phyloP scores from a whole-genome alignment of 1,140 invertebrate genomes.

The Drosophila parvula region DNA sequence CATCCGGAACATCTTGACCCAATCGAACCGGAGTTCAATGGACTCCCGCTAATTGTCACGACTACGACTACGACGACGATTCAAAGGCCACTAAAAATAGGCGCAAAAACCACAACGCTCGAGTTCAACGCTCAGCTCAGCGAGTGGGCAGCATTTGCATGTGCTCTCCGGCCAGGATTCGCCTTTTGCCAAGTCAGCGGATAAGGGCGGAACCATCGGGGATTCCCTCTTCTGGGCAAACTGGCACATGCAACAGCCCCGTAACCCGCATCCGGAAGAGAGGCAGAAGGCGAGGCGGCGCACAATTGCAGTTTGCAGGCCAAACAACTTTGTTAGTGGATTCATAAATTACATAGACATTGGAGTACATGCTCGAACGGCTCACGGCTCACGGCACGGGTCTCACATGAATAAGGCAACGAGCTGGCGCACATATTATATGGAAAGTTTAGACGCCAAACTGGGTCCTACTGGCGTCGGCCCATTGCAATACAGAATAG shows the following conservation, averaged over 20 bases:
- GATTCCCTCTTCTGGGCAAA: constrained; percentile 20
- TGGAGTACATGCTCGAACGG: constrained; percentile 29
- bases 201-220: constrained; percentile 12
- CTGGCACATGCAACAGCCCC: constrained; percentile 73
- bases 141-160: constrained; percentile 52
- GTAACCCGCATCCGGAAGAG: neutral
- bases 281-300: constrained; percentile 1
- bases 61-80: neutral
- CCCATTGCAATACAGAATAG: constrained; percentile 18
- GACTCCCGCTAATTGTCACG: constrained; percentile 69
- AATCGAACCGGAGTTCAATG: constrained; percentile 70
- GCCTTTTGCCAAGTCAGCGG: constrained; percentile 43
- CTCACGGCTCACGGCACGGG: constrained; percentile 10
- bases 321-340: constrained; percentile 61
- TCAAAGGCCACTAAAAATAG: constrained; percentile 49
- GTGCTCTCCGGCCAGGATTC: constrained; percentile 55
- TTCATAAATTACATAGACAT: constrained; percentile 64
- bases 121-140: constrained; percentile 51
- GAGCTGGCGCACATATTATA: constrained; percentile 40
- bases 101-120: constrained; percentile 29
- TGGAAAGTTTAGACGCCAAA: constrained; percentile 21
- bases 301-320: constrained; percentile 59
- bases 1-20: constrained; percentile 52
- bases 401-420: constrained; percentile 36
- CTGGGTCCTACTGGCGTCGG: constrained; percentile 1